Base-by-base conservation (phyloP, 2,888 invertebrate genomes). In the Petrophora chlorosata region DNA sequence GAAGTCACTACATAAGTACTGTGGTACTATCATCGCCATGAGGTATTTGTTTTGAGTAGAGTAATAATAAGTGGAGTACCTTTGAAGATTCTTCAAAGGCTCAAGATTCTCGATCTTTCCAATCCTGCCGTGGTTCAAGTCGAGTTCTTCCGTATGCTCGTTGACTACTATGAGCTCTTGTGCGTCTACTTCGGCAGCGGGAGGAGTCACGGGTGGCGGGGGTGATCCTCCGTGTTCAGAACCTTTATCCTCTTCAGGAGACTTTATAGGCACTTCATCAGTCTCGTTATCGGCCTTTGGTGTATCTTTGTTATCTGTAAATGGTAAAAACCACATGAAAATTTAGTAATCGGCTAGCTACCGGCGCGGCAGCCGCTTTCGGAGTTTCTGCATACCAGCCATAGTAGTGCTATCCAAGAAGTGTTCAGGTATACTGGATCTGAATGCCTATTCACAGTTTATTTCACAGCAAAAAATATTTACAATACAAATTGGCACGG, bases 61-160 rank as follows among this genome's bases (percentile, higher is more conserved):
- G n/a, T n/a, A n/a, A n/a, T n/a, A n/a, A n/a, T n/a, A n/a, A n/a
- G n/a, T n/a, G n/a, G n/a, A n/a, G n/a, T 73, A 91, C 91, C 91
- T 93, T 88, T 98, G 94, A 28, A 97, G 92, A 57, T 93, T 92
- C 23, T 87, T 92, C 14, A 98, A 82, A 0, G 93, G 93, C 69
- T 97, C 97, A 53, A 98, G 90, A 72, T 97, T 95, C 69, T 96
- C 95, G 53, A 98, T 92, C 76, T 95, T 95, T 2, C 94, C 94
- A 55, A 98, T 94, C 59, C 96, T 92, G 34, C 95, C 94, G 76
- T 98, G 98, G 81, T 97, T 98, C 57, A 98, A 91, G 77, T 98
- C 98, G n/a, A 98, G 81, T 68, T 94, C 94, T 62, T 90, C 86
- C 0, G 93, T 93, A 17, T 92, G 88, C 35, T 94, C 94, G 76